These are phyloP conservation scores for Hippocampus zosterae DNA, from an alignment of 2,113 vertebrate species.

Conservation along the genomic window DNA sequence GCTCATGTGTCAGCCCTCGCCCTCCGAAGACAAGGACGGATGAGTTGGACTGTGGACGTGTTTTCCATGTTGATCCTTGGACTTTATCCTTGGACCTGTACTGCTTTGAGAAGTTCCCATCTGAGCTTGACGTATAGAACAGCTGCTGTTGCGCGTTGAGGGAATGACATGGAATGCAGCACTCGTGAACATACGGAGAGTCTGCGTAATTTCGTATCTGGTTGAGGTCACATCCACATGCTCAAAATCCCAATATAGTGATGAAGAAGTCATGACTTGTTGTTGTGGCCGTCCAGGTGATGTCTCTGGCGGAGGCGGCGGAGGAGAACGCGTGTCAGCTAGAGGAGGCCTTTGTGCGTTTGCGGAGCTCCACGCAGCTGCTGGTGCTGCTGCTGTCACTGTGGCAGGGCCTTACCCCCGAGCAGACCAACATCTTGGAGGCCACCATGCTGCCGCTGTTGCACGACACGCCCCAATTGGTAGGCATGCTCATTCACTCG, in stretches of 20 bases:
- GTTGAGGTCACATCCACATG: too few species aligned
- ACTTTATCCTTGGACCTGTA: not conserved
- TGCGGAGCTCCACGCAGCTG: constrained; percentile 84
- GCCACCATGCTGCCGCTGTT: constrained; percentile 84
- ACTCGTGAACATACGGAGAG: too few species aligned
- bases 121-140: not conserved
- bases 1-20: not conserved
- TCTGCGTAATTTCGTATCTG: too few species aligned
- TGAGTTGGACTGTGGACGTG: not conserved
- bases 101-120: not conserved
- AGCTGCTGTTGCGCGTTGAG: too few species aligned
- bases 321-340: constrained; percentile 80
- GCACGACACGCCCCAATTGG: constrained; percentile 85
- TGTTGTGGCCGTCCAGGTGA: constrained; percentile 72
- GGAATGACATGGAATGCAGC: too few species aligned
- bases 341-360: constrained; percentile 78
- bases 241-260: too few species aligned
- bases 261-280: too few species aligned
- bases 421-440: constrained; percentile 84
- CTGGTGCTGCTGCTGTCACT: constrained; percentile 83
- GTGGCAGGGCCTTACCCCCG: constrained; percentile 82
- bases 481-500: constrained; percentile 48
- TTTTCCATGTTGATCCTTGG: not conserved
- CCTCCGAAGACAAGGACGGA: not conserved
- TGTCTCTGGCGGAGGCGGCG: constrained; percentile 85